Base-by-base conservation (phyloP, 1,140 invertebrate genomes). In the Philotrypesis tridentata region DNA sequence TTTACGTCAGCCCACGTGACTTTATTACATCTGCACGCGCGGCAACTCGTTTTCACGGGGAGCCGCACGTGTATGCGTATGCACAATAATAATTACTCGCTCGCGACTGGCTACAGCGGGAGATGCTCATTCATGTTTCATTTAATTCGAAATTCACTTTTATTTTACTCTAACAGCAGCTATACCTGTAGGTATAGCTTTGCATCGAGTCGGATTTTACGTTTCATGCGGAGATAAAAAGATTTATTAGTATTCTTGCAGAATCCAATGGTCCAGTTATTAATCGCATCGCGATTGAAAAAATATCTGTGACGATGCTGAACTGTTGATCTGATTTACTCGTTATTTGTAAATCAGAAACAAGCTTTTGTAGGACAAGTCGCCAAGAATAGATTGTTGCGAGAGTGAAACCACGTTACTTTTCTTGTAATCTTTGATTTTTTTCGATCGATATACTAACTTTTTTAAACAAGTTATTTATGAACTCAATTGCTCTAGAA, bases 41-140 rank as follows among this genome's bases (percentile, higher is more conserved):
- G 43, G 11, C 12, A 23, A 23, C 37, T 33, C 72, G 72, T 74
- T 60, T 55, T 55, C 43, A 55, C 72, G 43, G n/a, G 72, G 23
- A 21, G 23, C 12, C 60, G 60, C 73, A 37, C 73, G 55, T 37
- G 73, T 75, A 55, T 60, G 27, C 14, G 27, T 74, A 29, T 17
- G 21, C 25, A 29, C 25, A 60, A 61, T 61, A 6, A 27, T 73
- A 72, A 40, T 74, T 25, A 27, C 43, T 27, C 23, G 33, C 21
- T 31, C 21, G 48, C 14, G 40, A 43, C 21, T 40, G 0, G 2
- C 5, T 27, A 23, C 33, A 43, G 40, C 68, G 23, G 21, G 29
- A 75, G 48, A 73, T 73, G 17, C 73, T 75, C 73, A 75, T 75
- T 63, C 73, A 75, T 75, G 37, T 75, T 75, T 55, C 73, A 75